Conservation (phyloP, 2,797 vertebrate species). For the Helicolenus hilgendorfi region DNA sequence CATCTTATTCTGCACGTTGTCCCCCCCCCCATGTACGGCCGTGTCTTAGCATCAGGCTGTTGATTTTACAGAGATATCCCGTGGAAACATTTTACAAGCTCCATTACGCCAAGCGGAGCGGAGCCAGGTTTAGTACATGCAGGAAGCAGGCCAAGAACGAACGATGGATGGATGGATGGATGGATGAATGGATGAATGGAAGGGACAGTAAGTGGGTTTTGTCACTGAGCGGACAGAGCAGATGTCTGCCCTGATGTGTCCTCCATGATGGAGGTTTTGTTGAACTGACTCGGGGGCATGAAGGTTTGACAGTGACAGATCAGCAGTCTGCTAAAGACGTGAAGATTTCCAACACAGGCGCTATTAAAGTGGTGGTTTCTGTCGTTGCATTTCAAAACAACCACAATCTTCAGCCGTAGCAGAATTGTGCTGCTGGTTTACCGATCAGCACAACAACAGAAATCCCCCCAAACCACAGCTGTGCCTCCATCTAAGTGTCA, state of each 20-base stretch:
- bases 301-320: slow-evolving; percentile 24
- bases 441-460: slow-evolving; percentile 14
- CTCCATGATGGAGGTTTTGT: background rate
- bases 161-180: slow-evolving; percentile 2
- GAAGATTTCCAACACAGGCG: background rate
- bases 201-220: slow-evolving; percentile 2
- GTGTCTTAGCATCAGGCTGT: slow-evolving; percentile 26
- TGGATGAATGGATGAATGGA: background rate
- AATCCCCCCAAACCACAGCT: slow-evolving; percentile 34
- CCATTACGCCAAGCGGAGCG: slow-evolving; percentile 36
- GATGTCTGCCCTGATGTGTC: slow-evolving; percentile 31
- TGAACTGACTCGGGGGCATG: background rate
- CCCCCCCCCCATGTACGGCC: background rate
- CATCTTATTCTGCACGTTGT: slow-evolving; percentile 9
- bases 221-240: slow-evolving; percentile 31
- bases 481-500: slow-evolving; percentile 23
- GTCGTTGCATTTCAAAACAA: slow-evolving; percentile 6
- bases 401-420: background rate
- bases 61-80: slow-evolving; percentile 44
- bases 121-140: slow-evolving; percentile 45
- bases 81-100: slow-evolving; percentile 61
- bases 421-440: slow-evolving; percentile 43
- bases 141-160: slow-evolving; percentile 39
- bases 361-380: background rate
- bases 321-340: slow-evolving; percentile 31